These are phyloP conservation scores for Anser cygnoides DNA, from an alignment of 2,113 vertebrate species.

Conservation along the genomic window DNA sequence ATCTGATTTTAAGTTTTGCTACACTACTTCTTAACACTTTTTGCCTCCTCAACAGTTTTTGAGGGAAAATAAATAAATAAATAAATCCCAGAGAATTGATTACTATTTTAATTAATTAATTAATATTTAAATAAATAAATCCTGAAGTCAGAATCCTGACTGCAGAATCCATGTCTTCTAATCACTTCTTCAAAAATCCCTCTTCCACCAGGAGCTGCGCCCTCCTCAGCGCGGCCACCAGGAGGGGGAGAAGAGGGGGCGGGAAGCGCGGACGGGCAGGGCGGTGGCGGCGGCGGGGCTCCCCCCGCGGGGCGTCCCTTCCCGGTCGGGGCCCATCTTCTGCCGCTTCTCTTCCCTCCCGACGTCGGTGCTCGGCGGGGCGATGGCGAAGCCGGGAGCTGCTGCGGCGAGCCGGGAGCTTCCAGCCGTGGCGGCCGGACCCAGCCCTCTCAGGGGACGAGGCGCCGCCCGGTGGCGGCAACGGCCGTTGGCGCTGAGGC, in stretches of 20 bases:
- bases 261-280: background rate
- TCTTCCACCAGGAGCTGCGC: no score
- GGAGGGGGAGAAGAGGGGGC: no score
- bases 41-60: background rate
- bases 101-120: no score
- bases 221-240: background rate
- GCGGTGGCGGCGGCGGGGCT: no score
- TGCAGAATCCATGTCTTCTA: no score
- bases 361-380: background rate
- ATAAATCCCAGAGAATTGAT: accelerated
- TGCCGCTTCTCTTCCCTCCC: no score
- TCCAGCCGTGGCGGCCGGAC: background rate
- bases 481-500: background rate
- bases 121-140: no score
- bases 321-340: accelerated
- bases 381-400: background rate
- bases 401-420: background rate
- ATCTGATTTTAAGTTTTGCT: background rate
- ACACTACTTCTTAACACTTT: background rate
- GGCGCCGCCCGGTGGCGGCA: background rate
- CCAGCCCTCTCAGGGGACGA: background rate
- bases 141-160: no score
- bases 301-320: no score
- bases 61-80: background rate
- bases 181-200: no score